Evolutionary conservation across 2,113 vertebrate genomes (phyloP).

Genomic region (Anguilla rostrata): DNA sequence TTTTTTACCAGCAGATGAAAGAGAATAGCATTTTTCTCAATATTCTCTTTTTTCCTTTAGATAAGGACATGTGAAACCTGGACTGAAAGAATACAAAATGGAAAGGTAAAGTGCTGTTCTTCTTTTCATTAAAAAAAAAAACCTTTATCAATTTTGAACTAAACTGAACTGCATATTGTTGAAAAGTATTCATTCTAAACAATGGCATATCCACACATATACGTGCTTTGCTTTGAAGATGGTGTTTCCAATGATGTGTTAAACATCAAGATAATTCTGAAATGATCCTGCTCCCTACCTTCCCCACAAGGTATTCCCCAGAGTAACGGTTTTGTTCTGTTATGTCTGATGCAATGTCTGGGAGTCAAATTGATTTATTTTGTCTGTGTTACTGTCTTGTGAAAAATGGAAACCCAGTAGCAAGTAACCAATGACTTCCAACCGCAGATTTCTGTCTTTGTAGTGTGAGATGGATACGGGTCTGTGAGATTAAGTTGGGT

Average conservation of each 20-base stretch:
- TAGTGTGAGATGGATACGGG: too few species aligned
- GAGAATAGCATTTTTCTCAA: background rate
- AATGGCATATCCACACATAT: background rate
- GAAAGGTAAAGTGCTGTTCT: constrained; percentile 69
- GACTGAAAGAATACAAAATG: constrained; percentile 80
- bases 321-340: too few species aligned
- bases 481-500: too few species aligned
- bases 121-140: background rate
- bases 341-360: too few species aligned
- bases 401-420: too few species aligned
- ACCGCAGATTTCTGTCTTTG: too few species aligned
- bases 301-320: too few species aligned
- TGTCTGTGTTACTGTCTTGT: background rate
- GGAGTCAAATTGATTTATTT: background rate
- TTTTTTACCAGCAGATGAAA: background rate
- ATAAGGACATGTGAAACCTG: constrained; percentile 75
- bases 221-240: background rate
- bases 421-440: too few species aligned
- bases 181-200: background rate
- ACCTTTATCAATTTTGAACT: background rate
- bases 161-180: background rate
- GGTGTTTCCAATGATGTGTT: background rate
- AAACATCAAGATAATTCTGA: background rate
- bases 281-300: too few species aligned
- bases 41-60: constrained; percentile 54